Base-by-base conservation (phyloP, 2,797 vertebrate genomes). In the Enteromius treurensis region DNA sequence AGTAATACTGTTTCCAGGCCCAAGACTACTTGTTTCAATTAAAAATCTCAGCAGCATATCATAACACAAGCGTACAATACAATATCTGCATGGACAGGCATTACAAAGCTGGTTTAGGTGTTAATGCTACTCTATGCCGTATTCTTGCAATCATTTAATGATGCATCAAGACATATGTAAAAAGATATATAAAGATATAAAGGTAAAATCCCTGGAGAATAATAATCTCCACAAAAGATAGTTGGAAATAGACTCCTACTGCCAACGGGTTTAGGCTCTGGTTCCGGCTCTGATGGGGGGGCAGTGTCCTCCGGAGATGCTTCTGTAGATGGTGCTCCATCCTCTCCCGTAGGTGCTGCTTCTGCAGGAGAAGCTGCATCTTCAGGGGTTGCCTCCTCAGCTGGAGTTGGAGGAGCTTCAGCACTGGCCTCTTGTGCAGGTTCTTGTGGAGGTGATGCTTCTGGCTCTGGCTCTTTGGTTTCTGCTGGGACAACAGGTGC, bases 221-320 rank as follows among this genome's bases (percentile, higher is more conserved):
- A 37, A 67, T 29, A 80, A 47, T 70, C 13, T 85, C 58, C 45
- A 42, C 62, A 77, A 74, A 23, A 75, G 17, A 65, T 14, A 77
- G 58, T 83, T 81, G 81, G 47, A 86, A 75, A 79, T 11, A 79
- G 77, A 68, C 3, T 77, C 88, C 92, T 93, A 92, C 92, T 93
- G 87, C 64, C 76, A 82, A 87, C 81, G 60, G 91, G 89, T 86
- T 90, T 64, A 3, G 84, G 88, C 78, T 92, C 92, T 73, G 90
- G 85, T 73, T 89, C 86, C 65, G 85, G 82, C 47, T 87, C 84
- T 70, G 75, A 73, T 17, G 34, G 76, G 7, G 86, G 73, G 29
- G 83, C 71, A 26, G 73, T 70, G 81, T 74, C 86, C 32, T 9
- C 17, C 0, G 89, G 85, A 55, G 58, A 29, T 40, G 21, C 83